A percentile compares a stretch with the other conserved stretches of the same genome.
phyloP scores from a whole-genome alignment of 2,797 vertebrate species.

The Morelia viridis region DNA sequence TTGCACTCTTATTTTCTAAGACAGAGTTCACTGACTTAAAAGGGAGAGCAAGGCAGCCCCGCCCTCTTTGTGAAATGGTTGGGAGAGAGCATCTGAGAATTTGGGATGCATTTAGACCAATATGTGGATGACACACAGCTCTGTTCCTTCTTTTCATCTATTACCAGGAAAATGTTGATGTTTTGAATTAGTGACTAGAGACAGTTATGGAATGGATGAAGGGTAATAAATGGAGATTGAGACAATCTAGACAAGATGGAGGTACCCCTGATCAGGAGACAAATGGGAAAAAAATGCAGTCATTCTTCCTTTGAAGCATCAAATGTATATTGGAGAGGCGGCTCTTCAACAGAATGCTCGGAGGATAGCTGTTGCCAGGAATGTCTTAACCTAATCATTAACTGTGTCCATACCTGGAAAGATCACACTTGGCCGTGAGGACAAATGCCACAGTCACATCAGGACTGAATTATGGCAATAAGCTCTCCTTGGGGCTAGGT shows the following conservation, averaged over 20 bases:
- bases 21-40: neutral
- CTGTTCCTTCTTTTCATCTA: neutral
- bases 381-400: neutral
- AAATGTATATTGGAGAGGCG: neutral
- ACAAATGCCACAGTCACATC: neutral
- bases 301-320: neutral
- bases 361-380: neutral
- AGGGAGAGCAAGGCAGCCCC: neutral
- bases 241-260: conserved; percentile 1
- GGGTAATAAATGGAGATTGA: neutral
- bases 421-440: neutral
- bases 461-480: neutral
- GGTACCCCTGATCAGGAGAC: neutral
- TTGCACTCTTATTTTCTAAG: conserved; percentile 8
- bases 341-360: neutral
- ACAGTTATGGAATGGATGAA: neutral
- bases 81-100: neutral
- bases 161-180: neutral
- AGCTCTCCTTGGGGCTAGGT: neutral
- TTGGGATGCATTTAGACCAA: neutral
- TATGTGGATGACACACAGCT: neutral
- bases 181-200: neutral
- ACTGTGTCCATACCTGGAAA: neutral
- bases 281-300: neutral
- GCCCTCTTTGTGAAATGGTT: neutral